Conservation (phyloP, 2,888 invertebrate species). For the Monoplex corrugatus region DNA sequence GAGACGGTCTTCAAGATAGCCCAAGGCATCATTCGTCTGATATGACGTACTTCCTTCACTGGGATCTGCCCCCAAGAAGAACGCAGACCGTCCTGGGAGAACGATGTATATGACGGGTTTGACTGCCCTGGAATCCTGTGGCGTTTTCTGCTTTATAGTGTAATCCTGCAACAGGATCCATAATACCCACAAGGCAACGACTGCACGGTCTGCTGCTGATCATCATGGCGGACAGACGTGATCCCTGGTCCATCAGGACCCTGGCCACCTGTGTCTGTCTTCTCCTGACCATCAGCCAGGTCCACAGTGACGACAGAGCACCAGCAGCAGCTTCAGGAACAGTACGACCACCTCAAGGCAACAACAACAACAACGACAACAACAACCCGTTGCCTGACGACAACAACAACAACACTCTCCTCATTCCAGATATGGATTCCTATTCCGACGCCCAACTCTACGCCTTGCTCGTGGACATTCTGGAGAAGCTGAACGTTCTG, state of each 20-base stretch:
- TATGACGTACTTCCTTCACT: not conserved
- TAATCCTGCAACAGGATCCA: too few relatives aligned
- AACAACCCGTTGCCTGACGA: constrained; percentile 18
- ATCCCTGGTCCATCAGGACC: not conserved
- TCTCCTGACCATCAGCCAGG: not conserved
- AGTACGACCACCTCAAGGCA: too few relatives aligned
- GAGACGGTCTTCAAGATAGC: too few relatives aligned
- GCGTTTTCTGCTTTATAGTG: too few relatives aligned
- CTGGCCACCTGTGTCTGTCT: not conserved
- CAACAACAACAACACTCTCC: not conserved
- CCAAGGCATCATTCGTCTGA: too few relatives aligned
- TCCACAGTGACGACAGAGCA: not conserved
- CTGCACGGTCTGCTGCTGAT: not conserved
- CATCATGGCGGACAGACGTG: not conserved
- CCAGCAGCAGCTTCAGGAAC: not conserved
- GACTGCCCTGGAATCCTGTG: not conserved
- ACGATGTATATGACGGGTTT: too few relatives aligned
- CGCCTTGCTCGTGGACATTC: constrained; percentile 53
- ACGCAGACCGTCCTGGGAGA: too few relatives aligned
- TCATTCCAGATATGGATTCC: constrained; percentile 36
- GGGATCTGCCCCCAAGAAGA: too few relatives aligned
- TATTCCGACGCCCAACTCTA: constrained; percentile 43
- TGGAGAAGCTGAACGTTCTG: constrained; percentile 59
- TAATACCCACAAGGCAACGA: not conserved
- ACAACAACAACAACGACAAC: constrained; percentile 13